Evolutionary conservation across 2,888 invertebrate genomes (phyloP).

Genomic region (Disparrhopalites patrizii): DNA sequence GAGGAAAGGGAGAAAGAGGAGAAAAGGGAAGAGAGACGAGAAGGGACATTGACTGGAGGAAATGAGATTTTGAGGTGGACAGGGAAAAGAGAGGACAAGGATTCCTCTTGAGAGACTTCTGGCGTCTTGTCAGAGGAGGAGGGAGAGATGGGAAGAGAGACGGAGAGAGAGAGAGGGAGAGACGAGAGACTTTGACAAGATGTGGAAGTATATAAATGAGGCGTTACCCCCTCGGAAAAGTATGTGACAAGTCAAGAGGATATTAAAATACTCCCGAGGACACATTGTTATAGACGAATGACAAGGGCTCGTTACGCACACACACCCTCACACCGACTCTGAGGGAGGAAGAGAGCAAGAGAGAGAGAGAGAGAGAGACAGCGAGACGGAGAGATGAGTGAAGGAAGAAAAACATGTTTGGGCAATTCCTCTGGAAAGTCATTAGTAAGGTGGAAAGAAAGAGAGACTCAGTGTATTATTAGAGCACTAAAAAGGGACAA

Average conservation of each 20-base stretch:
- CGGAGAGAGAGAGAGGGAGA: not conserved
- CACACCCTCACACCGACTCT: not conserved
- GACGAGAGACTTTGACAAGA: not conserved
- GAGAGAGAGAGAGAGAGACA: not conserved
- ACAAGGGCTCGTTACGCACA: not conserved
- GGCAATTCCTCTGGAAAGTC: slow-evolving; percentile 22
- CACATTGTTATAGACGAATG: not conserved
- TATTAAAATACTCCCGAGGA: slow-evolving; percentile 3
- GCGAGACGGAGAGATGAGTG: slow-evolving; percentile 6
- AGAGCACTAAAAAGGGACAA: not conserved
- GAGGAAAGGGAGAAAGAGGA: too few species aligned
- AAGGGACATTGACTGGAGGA: too few species aligned
- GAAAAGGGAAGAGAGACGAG: too few species aligned
- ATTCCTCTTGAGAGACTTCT: not conserved
- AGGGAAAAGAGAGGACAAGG: too few species aligned
- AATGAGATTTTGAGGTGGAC: too few species aligned
- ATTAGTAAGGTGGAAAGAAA: slow-evolving; percentile 17
- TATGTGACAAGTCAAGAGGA: slow-evolving; percentile 3
- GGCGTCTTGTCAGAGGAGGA: not conserved
- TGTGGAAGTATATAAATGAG: slow-evolving; percentile 7
- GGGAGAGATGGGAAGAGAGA: not conserved
- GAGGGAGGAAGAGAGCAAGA: not conserved
- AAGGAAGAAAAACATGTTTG: slow-evolving; percentile 2
- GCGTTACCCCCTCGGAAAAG: slow-evolving; percentile 1
- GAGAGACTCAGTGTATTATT: too few species aligned